Conservation (phyloP, 2,797 vertebrate species). For the Selene dorsalis region DNA sequence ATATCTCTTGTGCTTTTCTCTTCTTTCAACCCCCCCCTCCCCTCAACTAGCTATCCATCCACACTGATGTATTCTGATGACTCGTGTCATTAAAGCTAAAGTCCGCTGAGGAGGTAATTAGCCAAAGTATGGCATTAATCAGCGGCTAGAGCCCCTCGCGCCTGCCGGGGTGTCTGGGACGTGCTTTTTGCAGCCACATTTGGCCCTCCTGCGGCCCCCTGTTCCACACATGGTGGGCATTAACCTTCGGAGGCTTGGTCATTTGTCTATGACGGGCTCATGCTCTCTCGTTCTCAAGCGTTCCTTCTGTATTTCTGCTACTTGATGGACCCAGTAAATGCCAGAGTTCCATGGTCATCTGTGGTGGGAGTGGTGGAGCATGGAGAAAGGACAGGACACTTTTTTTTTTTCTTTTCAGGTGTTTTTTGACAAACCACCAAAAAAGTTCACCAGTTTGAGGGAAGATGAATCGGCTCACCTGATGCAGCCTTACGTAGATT, state of each 20-base stretch:
- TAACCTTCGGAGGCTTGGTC: constrained; percentile 81
- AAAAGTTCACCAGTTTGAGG: constrained; percentile 17
- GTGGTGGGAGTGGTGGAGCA: constrained; percentile 35
- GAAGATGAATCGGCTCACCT: constrained; percentile 35
- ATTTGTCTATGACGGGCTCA: constrained; percentile 80
- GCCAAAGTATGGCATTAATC: constrained; percentile 86
- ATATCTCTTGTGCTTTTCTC: constrained; percentile 73
- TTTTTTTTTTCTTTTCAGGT: constrained; percentile 16
- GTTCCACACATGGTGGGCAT: constrained; percentile 81
- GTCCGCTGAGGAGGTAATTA: constrained; percentile 85
- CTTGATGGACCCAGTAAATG: constrained; percentile 69
- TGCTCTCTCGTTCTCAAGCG: constrained; percentile 66
- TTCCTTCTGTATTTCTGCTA: constrained; percentile 67
- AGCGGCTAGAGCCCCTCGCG: constrained; percentile 69
- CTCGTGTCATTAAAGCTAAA: constrained; percentile 85
- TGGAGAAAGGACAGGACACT: constrained; percentile 48
- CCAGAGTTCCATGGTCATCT: constrained; percentile 54
- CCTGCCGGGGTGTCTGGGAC: constrained; percentile 77
- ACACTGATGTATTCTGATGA: constrained; percentile 84
- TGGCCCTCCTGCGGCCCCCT: constrained; percentile 70
- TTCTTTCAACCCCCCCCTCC: constrained; percentile 45
- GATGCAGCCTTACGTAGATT: constrained; percentile 18
- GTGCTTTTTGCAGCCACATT: constrained; percentile 66
- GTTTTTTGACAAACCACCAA: constrained; percentile 21
- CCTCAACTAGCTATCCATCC: constrained; percentile 74